phyloP scores from a whole-genome alignment of 2,888 invertebrate species.

The Romanomermis culicivorax region DNA sequence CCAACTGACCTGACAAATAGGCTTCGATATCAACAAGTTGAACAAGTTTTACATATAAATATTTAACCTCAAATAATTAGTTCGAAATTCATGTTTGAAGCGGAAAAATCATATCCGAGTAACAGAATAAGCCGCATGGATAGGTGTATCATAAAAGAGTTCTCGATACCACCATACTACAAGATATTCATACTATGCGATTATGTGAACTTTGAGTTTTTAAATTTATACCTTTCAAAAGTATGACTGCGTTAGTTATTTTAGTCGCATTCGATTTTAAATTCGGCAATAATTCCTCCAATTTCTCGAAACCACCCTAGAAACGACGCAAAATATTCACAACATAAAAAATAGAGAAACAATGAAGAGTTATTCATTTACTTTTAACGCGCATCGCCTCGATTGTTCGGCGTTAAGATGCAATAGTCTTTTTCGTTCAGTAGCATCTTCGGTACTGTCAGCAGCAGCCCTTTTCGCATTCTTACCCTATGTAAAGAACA shows the following conservation, averaged over 20 bases:
- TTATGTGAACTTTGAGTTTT: too few relatives aligned
- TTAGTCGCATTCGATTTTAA: slow-evolving; percentile 23
- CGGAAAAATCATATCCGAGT: too few relatives aligned
- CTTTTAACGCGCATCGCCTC: slow-evolving; percentile 24
- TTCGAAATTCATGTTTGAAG: too few relatives aligned
- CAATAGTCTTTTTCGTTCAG: slow-evolving; percentile 24
- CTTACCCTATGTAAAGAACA: neutral
- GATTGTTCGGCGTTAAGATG: slow-evolving; percentile 27
- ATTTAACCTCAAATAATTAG: too few relatives aligned
- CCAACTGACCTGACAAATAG: too few relatives aligned
- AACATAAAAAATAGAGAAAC: neutral
- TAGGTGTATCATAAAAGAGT: too few relatives aligned
- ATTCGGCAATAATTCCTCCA: slow-evolving; percentile 21
- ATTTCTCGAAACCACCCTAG: slow-evolving; percentile 23
- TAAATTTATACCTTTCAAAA: slow-evolving; percentile 25
- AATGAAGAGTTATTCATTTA: neutral
- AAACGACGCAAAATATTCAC: neutral
- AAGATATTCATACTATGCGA: too few relatives aligned
- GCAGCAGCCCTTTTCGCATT: slow-evolving; percentile 12
- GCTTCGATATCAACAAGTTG: too few relatives aligned
- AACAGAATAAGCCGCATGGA: too few relatives aligned
- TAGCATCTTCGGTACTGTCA: slow-evolving; percentile 23
- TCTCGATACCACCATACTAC: too few relatives aligned
- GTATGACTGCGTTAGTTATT: slow-evolving; percentile 25
- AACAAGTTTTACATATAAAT: too few relatives aligned